Evolutionary conservation across 2,888 invertebrate species (phyloP).

Genomic region (Amiota communis): DNA sequence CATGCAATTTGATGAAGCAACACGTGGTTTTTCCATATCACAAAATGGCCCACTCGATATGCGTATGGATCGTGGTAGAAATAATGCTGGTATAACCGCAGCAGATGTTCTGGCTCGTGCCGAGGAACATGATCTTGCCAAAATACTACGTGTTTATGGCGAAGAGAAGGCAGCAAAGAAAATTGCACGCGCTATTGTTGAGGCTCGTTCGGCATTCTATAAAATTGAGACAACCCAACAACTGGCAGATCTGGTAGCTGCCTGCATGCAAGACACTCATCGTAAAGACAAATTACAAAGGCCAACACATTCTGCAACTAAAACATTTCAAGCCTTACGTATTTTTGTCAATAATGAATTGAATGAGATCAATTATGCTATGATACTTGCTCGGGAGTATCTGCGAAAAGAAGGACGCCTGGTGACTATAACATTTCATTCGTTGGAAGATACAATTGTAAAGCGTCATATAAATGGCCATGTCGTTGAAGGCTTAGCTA

Average conservation of each 20-base stretch:
- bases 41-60: constrained; percentile 93
- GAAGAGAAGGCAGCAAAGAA: constrained; percentile 90
- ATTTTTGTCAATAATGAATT: constrained; percentile 98
- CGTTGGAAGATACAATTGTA: constrained; percentile 93
- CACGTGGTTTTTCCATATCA: constrained; percentile 89
- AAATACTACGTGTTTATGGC: constrained; percentile 92
- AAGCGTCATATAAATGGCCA: constrained; percentile 90
- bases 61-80: constrained; percentile 91
- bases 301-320: constrained; percentile 87
- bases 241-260: constrained; percentile 82
- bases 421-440: constrained; percentile 91
- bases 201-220: constrained; percentile 84
- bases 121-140: constrained; percentile 84
- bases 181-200: constrained; percentile 90
- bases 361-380: constrained; percentile 93
- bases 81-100: constrained; percentile 84
- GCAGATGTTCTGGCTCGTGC: constrained; percentile 88
- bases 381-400: constrained; percentile 83
- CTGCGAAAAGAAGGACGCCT: constrained; percentile 86
- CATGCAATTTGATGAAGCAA: constrained; percentile 90
- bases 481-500: constrained; percentile 81
- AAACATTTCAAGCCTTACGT: constrained; percentile 92
- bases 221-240: constrained; percentile 87
- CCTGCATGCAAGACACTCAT: constrained; percentile 76
- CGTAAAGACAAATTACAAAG: constrained; percentile 83